Percentiles rank a stretch among this genome's conserved stretches.
phyloP scores from a whole-genome alignment of 2,888 invertebrate species.

The Phengaris alcon region DNA sequence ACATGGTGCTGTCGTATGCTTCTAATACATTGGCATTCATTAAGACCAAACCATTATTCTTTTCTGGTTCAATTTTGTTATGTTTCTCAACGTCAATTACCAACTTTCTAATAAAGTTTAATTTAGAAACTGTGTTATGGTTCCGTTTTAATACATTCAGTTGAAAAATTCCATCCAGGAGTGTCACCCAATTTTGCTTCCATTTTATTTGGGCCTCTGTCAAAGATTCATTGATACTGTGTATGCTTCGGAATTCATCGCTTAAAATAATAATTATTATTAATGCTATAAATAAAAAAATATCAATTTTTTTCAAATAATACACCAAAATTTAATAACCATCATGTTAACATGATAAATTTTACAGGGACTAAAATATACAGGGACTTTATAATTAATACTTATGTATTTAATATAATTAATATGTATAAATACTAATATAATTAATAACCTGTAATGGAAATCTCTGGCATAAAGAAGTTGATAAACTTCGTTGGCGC shows the following conservation, averaged over 20 bases:
- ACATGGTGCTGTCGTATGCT: conserved; percentile 45
- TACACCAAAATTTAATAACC: not conserved
- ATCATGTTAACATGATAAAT: not conserved
- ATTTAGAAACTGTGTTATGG: conserved; percentile 80
- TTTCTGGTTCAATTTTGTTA: conserved; percentile 21
- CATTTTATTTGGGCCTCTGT: conserved; percentile 72
- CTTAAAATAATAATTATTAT: conserved; percentile 39
- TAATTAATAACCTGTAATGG: conserved; percentile 50
- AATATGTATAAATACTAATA: too few relatives aligned
- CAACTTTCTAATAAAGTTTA: conserved; percentile 63
- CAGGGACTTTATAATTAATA: too few relatives aligned
- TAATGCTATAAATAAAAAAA: conserved; percentile 31
- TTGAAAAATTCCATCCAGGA: conserved; percentile 90
- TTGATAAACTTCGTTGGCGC: conserved; percentile 48
- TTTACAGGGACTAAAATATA: too few relatives aligned
- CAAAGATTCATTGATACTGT: conserved; percentile 44
- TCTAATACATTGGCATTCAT: conserved; percentile 43
- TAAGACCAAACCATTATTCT: conserved; percentile 33
- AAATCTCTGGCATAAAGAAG: conserved; percentile 47
- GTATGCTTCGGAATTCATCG: conserved; percentile 50
- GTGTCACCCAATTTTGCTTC: conserved; percentile 88
- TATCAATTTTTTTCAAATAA: too few relatives aligned
- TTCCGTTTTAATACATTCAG: conserved; percentile 81
- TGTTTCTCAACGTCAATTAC: conserved; percentile 48
- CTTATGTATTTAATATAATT: too few relatives aligned